phyloP scores from a whole-genome alignment of 2,113 vertebrate species.

The Mirza zaza region DNA sequence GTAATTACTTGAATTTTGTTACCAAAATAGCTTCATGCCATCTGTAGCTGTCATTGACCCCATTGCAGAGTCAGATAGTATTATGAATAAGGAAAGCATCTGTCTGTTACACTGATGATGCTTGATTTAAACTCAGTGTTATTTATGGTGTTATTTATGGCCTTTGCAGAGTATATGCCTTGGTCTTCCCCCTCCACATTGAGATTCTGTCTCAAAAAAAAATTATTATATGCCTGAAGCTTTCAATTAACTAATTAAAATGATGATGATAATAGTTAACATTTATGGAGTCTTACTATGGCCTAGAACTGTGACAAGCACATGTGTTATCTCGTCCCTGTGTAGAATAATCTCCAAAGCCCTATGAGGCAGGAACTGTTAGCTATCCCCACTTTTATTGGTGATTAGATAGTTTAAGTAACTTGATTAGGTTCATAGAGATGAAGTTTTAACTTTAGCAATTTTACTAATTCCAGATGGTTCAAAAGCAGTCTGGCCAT shows the following conservation, averaged over 20 bases:
- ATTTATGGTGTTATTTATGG: conserved; percentile 21
- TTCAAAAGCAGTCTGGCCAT: background rate
- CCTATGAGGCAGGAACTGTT: background rate
- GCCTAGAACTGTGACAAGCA: background rate
- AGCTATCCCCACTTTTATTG: background rate
- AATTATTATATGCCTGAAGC: background rate
- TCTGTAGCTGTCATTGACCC: background rate
- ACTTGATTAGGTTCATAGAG: background rate
- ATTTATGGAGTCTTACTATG: background rate
- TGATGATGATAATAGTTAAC: background rate
- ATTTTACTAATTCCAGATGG: background rate
- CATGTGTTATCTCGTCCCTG: background rate
- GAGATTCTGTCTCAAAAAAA: too few relatives aligned
- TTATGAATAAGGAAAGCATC: background rate
- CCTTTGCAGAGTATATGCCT: background rate
- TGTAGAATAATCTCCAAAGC: background rate
- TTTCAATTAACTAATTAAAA: background rate
- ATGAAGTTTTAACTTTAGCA: background rate
- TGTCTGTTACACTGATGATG: background rate
- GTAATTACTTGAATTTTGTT: conserved; percentile 51
- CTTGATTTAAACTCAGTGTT: conserved; percentile 4
- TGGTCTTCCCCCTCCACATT: background rate
- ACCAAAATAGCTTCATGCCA: conserved; percentile 50
- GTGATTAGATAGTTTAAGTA: background rate
- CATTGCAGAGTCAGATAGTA: background rate